A percentile compares a stretch with the other conserved stretches of the same genome.
These are phyloP conservation scores for Acronicta aceris DNA, from an alignment of 2,888 invertebrate genomes.

Conservation along the genomic window DNA sequence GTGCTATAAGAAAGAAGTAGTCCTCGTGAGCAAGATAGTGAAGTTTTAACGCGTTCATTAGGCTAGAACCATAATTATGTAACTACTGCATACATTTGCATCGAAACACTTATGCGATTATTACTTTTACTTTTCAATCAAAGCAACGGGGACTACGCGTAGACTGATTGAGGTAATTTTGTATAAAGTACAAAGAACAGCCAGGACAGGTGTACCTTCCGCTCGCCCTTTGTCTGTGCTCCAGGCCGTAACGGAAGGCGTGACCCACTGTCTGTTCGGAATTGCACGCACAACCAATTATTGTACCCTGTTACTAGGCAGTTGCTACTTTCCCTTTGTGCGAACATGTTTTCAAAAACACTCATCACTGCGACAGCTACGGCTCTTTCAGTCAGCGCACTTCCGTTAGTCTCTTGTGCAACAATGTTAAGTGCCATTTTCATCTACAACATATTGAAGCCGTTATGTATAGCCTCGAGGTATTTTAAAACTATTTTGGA, in stretches of 20 bases:
- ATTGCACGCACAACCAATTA: constrained; percentile 60
- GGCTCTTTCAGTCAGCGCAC: constrained; percentile 44
- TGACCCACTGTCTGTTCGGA: constrained; percentile 58
- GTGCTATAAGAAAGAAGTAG: constrained; percentile 50
- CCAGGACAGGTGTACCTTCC: constrained; percentile 64
- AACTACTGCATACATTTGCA: constrained; percentile 46
- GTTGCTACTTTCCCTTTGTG: constrained; percentile 56
- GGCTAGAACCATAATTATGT: constrained; percentile 56
- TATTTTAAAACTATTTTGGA: constrained; percentile 46
- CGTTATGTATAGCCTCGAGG: constrained; percentile 51
- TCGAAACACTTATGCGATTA: constrained; percentile 32
- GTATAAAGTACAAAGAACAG: constrained; percentile 50
- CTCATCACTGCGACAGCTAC: constrained; percentile 44
- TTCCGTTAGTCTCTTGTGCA: constrained; percentile 54
- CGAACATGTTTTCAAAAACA: constrained; percentile 54
- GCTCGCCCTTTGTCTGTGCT: constrained; percentile 58
- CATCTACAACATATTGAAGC: constrained; percentile 38
- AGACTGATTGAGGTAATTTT: constrained; percentile 31
- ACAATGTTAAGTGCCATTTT: constrained; percentile 36
- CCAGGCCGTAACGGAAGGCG: constrained; percentile 61
- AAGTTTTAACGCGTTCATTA: constrained; percentile 56
- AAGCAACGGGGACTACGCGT: constrained; percentile 18
- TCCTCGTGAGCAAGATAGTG: constrained; percentile 45
- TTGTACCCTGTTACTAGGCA: constrained; percentile 48
- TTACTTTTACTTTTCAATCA: constrained; percentile 61